phyloP scores from a whole-genome alignment of 1,140 invertebrate species.

The Ceratitis capitata region DNA sequence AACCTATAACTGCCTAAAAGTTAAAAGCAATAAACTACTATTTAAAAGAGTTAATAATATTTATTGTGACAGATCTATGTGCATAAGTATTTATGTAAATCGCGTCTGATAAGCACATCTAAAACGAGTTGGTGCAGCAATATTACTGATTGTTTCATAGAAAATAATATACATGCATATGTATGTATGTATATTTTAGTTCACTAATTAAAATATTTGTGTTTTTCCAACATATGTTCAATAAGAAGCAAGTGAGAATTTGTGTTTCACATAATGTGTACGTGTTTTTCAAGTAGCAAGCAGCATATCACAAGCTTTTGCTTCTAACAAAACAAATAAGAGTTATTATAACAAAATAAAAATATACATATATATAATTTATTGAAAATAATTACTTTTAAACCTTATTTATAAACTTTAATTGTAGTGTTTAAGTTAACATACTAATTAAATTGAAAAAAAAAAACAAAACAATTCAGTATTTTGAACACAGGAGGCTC shows the following conservation, averaged over 20 bases:
- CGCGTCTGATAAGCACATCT: not conserved
- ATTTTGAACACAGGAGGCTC: too few relatives aligned
- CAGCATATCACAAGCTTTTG: constrained; percentile 1
- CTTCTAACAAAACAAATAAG: not conserved
- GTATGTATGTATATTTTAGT: not conserved
- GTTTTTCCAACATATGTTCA: not conserved
- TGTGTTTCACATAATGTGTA: not conserved
- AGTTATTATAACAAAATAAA: not conserved
- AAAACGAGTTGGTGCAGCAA: not conserved
- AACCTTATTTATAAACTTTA: too few relatives aligned
- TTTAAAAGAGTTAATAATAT: too few relatives aligned
- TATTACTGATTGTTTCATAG: not conserved
- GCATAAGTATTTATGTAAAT: too few relatives aligned
- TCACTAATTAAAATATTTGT: not conserved
- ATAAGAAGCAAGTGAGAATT: not conserved
- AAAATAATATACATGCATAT: not conserved
- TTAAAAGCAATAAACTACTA: too few relatives aligned
- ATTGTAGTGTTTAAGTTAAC: too few relatives aligned
- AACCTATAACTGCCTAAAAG: too few relatives aligned
- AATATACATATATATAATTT: not conserved
- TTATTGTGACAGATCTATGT: too few relatives aligned
- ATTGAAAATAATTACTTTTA: too few relatives aligned
- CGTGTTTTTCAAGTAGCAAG: not conserved
- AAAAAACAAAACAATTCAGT: not conserved
- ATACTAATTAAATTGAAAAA: too few relatives aligned